Base-by-base conservation (phyloP, 2,113 vertebrate genomes). In the Tachysurus vachellii region DNA sequence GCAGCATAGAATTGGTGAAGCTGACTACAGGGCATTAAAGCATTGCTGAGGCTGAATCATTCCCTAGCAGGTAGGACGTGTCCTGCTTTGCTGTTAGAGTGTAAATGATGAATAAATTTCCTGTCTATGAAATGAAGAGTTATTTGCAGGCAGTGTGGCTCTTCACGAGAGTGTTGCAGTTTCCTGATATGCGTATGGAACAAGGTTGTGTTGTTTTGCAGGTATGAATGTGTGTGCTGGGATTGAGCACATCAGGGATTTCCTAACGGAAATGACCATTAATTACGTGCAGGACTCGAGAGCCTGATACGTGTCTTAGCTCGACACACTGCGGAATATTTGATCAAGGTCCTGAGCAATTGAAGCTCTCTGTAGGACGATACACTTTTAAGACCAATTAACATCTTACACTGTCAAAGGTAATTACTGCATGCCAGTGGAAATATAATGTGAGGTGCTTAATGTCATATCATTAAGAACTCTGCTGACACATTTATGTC, bases 51-150 rank as follows among this genome's bases (percentile, higher is more conserved):
- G n/a, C 54, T 87, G 68, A 87, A 66, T 64, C 66, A 12, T 84
- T 83, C 14, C 44, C 31, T 57, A 62, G 23, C 62, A 81, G 36
- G 4, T 23, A 62, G 84, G 70, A 85, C 64, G 42, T 61, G 31
- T n/a, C 71, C 56, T 23, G 86, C 21, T 83, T 61, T 79, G 80
- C 77, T 64, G 71, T 54, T 17, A 59, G 21, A 26, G 50, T 86
- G 73, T 71, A 71, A 85, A 75, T 73, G 47, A 83, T 26, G 44
- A 53, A 50, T 50, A 42, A 53, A 80, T 84, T 86, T 88, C 81
- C 62, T 84, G 87, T 36, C 76, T 77, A 42, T 88, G 59, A 75
- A 66, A 82, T 85, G 86, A 88, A 86, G 62, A 86, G 83, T 71
- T 83, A 76, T 89, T 81, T 31, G 26, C 70, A 77, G 80, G 83